Conservation (phyloP, 2,888 invertebrate species). For the Agrotis puta region DNA sequence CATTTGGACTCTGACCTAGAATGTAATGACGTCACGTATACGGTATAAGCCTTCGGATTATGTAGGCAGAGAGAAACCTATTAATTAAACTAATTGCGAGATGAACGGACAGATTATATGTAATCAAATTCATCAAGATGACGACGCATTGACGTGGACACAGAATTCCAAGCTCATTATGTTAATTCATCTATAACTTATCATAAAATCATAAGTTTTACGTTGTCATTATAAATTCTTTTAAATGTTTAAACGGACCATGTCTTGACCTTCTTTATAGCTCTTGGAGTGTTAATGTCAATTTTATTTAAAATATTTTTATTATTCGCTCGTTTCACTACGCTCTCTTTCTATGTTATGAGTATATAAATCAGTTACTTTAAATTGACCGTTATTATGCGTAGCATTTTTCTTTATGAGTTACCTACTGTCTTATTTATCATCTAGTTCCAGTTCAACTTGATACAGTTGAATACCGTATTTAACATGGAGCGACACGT, state of each 20-base stretch:
- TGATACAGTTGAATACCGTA: no score
- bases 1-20: neutral
- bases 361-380: neutral
- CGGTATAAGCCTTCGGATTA: neutral
- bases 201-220: conserved; percentile 13
- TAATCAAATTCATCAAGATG: conserved; percentile 38
- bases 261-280: conserved; percentile 8
- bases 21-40: conserved; percentile 1
- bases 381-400: neutral
- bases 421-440: no score
- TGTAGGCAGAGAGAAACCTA: neutral
- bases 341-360: neutral
- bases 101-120: conserved; percentile 13
- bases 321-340: neutral
- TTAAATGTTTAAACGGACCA: conserved; percentile 5
- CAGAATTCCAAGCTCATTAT: conserved; percentile 7
- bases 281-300: conserved; percentile 3
- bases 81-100: conserved; percentile 15
- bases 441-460: no score
- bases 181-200: conserved; percentile 17
- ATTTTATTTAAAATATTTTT: conserved; percentile 10
- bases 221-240: conserved; percentile 4
- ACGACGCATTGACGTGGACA: conserved; percentile 5
- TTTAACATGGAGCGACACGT: no score
- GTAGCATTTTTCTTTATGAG: neutral